phyloP scores from a whole-genome alignment of 1,140 invertebrate genomes.

The Drosophila pseudoobscura region DNA sequence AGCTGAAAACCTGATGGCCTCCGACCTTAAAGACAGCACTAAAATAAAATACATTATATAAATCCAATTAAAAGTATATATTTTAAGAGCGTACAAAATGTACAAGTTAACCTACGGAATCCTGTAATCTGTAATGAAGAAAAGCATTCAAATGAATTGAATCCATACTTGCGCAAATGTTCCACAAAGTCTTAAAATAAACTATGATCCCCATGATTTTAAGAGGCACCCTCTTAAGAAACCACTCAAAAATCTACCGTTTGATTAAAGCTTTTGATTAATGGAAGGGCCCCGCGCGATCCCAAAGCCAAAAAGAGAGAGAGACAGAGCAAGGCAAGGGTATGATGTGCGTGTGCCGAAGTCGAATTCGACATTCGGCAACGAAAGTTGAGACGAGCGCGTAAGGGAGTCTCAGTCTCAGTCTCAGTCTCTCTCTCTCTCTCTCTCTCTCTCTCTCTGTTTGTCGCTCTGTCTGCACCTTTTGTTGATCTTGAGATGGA shows the following conservation, averaged over 20 bases:
- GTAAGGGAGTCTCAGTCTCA: constrained; percentile 13
- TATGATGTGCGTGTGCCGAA: constrained; percentile 40
- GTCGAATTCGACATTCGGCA: constrained; percentile 4
- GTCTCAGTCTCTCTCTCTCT: too few relatives aligned
- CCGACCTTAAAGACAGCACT: not conserved
- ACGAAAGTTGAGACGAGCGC: constrained; percentile 28
- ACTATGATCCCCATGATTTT: too few relatives aligned
- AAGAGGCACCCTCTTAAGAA: too few relatives aligned
- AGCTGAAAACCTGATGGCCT: constrained; percentile 32
- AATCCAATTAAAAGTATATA: constrained; percentile 33
- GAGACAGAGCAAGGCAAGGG: constrained; percentile 3
- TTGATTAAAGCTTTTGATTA: constrained; percentile 11
- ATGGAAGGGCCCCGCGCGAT: constrained; percentile 26
- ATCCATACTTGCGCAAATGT: constrained; percentile 2
- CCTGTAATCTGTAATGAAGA: constrained; percentile 31
- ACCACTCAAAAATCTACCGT: not conserved
- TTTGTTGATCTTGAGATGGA: constrained; percentile 77
- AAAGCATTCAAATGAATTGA: not conserved
- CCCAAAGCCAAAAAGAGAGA: constrained; percentile 8
- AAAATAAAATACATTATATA: constrained; percentile 23
- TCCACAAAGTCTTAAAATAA: too few relatives aligned
- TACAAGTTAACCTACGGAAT: constrained; percentile 25
- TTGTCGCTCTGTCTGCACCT: constrained; percentile 17
- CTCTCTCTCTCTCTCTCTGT: too few relatives aligned
- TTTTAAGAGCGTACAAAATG: constrained; percentile 14